Evolutionary conservation across 2,113 vertebrate species (phyloP).

Genomic region (Ariopsis seemanni): DNA sequence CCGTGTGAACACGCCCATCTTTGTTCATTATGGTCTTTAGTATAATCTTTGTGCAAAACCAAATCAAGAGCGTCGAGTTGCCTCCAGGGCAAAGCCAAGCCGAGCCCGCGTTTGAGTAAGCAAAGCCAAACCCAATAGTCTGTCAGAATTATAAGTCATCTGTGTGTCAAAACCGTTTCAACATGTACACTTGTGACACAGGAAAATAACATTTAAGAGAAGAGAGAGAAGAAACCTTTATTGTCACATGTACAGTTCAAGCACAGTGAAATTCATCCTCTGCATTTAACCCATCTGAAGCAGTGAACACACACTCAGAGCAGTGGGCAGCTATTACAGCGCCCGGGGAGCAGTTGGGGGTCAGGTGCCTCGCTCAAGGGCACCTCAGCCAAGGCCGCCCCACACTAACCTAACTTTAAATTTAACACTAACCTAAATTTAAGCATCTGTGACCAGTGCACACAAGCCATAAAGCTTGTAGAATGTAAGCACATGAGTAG

Average conservation of each 20-base stretch:
- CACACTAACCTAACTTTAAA: too few species aligned
- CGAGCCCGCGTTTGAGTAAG: neutral
- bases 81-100: neutral
- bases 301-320: too few species aligned
- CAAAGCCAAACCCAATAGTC: neutral
- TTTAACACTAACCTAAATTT: too few species aligned
- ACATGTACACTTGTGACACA: neutral
- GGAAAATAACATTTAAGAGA: neutral
- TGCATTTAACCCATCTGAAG: too few species aligned
- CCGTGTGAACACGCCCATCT: slow-evolving; percentile 1
- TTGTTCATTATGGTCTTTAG: slow-evolving; percentile 39
- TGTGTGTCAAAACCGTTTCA: neutral
- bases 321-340: too few species aligned
- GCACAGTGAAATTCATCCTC: too few species aligned
- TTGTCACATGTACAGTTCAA: too few species aligned
- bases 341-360: too few species aligned
- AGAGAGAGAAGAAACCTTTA: too few species aligned
- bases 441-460: neutral
- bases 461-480: neutral
- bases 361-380: too few species aligned
- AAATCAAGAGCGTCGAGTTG: slow-evolving; percentile 6
- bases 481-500: neutral
- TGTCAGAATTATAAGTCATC: neutral
- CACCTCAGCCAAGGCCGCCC: too few species aligned
- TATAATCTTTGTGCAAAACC: slow-evolving; percentile 16